Conservation (phyloP, 2,888 invertebrate species). For the Bursaphelenchus okinawaensis region DNA sequence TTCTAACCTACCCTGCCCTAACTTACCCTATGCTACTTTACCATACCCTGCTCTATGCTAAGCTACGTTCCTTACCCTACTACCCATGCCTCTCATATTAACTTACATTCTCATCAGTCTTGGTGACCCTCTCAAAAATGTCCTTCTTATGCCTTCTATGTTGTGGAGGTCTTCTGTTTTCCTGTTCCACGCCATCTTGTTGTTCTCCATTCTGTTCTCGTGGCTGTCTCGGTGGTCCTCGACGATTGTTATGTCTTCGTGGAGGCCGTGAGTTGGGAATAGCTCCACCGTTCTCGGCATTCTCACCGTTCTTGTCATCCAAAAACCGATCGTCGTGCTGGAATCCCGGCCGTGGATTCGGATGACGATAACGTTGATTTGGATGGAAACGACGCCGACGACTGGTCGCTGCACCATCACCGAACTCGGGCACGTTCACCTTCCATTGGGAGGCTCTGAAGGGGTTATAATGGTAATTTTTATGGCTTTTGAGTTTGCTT, state of each 20-base stretch:
- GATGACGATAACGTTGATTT: not conserved
- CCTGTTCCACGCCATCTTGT: not conserved
- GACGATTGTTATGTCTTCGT: not conserved
- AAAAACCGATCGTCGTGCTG: conserved; percentile 9
- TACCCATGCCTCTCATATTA: too few relatives aligned
- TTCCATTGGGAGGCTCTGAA: conserved; percentile 12
- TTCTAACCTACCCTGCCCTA: too few relatives aligned
- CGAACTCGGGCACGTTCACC: conserved; percentile 12
- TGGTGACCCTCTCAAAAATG: not conserved
- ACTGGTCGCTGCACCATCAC: not conserved
- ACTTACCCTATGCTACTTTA: too few relatives aligned
- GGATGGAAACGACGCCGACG: not conserved
- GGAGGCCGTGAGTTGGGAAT: not conserved
- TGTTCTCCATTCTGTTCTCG: not conserved
- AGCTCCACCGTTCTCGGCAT: not conserved
- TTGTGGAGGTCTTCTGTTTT: not conserved
- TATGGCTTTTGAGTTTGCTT: too few relatives aligned
- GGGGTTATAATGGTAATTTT: too few relatives aligned
- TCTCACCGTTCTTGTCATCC: not conserved
- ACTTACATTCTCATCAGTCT: not conserved
- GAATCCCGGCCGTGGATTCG: conserved; percentile 1
- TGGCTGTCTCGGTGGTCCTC: not conserved
- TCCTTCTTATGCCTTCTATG: not conserved
- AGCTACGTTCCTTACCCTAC: too few relatives aligned
- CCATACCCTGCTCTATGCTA: too few relatives aligned